Evolutionary conservation across 2,797 vertebrate species (phyloP).

Genomic region (Coreius guichenoti): DNA sequence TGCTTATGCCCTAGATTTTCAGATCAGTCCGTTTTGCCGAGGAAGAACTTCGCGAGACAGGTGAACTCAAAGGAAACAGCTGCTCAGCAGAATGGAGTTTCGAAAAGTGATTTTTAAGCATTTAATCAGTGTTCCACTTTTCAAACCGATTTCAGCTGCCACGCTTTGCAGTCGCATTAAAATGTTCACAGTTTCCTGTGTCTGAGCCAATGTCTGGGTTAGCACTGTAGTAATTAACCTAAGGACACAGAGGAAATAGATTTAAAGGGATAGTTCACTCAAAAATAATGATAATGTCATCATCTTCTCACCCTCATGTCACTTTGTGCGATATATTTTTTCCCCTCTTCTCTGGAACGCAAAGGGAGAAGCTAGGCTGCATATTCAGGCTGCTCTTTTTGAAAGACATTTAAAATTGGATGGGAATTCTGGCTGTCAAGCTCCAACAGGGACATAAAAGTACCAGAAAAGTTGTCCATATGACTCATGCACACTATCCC

Average conservation of each 20-base stretch:
- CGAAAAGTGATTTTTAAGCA: constrained; percentile 52
- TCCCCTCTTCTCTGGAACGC: not conserved
- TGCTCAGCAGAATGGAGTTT: constrained; percentile 46
- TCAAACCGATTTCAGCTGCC: constrained; percentile 20
- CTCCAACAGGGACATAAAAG: not conserved
- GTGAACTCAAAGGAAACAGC: constrained; percentile 39
- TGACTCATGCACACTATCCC: not conserved
- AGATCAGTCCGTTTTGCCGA: constrained; percentile 14
- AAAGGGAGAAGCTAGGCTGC: not conserved
- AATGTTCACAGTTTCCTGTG: constrained; percentile 29
- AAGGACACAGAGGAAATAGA: constrained; percentile 11
- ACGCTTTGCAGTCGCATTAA: constrained; percentile 11
- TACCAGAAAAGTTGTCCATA: not conserved
- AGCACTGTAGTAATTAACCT: constrained; percentile 12
- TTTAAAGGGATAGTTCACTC: constrained; percentile 3
- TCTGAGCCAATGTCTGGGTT: constrained; percentile 9
- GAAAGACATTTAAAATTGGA: not conserved
- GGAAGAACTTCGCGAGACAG: constrained; percentile 11
- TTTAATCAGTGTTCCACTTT: constrained; percentile 45
- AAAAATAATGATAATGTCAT: constrained; percentile 8
- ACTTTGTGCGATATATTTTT: not conserved
- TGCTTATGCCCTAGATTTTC: constrained; percentile 48
- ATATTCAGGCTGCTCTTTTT: constrained; percentile 13
- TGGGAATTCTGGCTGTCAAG: not conserved
- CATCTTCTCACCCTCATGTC: not conserved